phyloP scores from a whole-genome alignment of 2,113 vertebrate genomes.

The Macheiramphus alcinus region DNA sequence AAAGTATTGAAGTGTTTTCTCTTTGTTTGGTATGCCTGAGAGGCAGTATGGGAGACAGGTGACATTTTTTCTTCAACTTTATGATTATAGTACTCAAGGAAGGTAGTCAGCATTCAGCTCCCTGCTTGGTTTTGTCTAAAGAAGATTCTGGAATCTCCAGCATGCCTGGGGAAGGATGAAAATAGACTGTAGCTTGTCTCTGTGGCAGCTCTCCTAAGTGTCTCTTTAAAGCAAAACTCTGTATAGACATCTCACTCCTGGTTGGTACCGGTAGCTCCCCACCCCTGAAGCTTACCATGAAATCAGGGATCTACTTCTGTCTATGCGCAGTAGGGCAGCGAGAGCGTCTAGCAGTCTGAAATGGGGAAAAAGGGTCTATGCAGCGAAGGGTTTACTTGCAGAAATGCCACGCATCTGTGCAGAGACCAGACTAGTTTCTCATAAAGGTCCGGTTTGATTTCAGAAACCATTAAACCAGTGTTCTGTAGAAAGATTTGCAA shows the following conservation, averaged over 20 bases:
- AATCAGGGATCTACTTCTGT: not conserved
- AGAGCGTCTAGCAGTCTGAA: not conserved
- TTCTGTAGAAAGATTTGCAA: not conserved
- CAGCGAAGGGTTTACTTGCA: not conserved
- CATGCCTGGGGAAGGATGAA: not conserved
- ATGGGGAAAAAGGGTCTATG: not conserved
- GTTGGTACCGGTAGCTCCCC: not conserved
- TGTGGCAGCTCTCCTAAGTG: not conserved
- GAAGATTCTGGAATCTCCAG: not conserved
- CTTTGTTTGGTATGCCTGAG: not conserved
- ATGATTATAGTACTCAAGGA: not conserved
- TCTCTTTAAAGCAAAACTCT: not conserved
- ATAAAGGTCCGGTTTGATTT: not conserved
- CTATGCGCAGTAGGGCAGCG: rapidly evolving
- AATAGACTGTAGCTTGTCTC: not conserved
- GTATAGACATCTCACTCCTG: not conserved
- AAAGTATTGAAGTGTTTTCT: not conserved
- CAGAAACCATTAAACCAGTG: not conserved
- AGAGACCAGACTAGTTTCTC: not conserved
- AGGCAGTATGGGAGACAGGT: not conserved
- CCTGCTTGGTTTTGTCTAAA: not conserved
- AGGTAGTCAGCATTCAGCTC: not conserved
- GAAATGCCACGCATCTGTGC: not conserved
- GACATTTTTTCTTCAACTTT: not conserved
- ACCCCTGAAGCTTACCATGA: not conserved